Percentiles rank a stretch among this genome's conserved stretches.
phyloP scores from a whole-genome alignment of 53 echinoderm and acorn worm species.

The Glandiceps talaboti region DNA sequence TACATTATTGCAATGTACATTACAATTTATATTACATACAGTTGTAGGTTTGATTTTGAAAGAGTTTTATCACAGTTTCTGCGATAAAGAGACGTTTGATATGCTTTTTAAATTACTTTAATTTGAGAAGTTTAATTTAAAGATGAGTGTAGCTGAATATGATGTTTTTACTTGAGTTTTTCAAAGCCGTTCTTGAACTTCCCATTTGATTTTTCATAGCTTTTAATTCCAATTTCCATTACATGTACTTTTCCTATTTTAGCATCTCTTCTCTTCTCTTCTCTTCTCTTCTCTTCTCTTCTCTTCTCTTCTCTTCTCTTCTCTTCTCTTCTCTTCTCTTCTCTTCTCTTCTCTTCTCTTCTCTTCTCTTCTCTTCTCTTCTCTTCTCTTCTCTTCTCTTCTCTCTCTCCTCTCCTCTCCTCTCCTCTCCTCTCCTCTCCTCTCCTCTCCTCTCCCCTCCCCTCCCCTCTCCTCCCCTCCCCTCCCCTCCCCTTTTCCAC shows the following conservation, averaged over 20 bases:
- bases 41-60: too few relatives aligned
- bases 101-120: too few relatives aligned
- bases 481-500: too few relatives aligned
- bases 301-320: neutral
- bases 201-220: too few relatives aligned
- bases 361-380: neutral
- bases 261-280: neutral
- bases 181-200: too few relatives aligned
- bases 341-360: neutral
- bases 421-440: neutral
- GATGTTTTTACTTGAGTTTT: too few relatives aligned
- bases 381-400: neutral
- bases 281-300: neutral
- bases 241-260: neutral
- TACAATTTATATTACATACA: too few relatives aligned
- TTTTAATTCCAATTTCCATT: neutral
- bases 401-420: neutral
- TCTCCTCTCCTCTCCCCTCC: neutral
- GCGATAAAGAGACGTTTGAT: too few relatives aligned
- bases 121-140: too few relatives aligned
- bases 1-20: too few relatives aligned
- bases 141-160: too few relatives aligned
- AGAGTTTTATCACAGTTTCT: too few relatives aligned
- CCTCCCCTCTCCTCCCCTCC: neutral
- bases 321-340: neutral